Evolutionary conservation across 2,113 vertebrate genomes (phyloP), one percentile per base, ranked within the genome.

Genomic region (Tychaedon coryphoeus): DNA sequence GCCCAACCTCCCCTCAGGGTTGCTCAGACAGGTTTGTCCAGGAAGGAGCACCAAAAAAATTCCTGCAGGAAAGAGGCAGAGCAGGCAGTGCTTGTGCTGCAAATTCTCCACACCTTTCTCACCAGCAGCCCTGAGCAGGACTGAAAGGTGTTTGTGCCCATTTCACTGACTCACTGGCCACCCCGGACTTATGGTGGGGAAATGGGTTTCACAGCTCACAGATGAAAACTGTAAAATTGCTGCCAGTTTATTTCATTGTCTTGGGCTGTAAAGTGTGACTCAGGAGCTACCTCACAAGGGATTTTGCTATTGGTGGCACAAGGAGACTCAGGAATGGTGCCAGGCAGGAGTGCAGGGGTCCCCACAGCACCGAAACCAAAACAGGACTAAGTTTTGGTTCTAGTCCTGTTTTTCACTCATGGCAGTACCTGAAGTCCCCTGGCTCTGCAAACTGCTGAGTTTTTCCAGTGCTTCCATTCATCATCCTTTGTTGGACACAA

Each of bases 261-360:
- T 22, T 45, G 25, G 73, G 60, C 5, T 86, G 31, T 29, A 72
- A 73, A 65, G 14, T 61, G 23, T 36, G 69, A 25, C 34, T 81
- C 51, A 50, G 81, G 56, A 80, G 28, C 5, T 53, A 4, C 54
- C 61, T 70, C n/a, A 23, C 40, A 34, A 53, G 28, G 34, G 10
- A 19, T 86, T 76, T 71, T 19, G 3, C n/a, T 4, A 0, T 15
- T 1, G 2, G 34, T 67, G 64, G 45, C 29, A 42, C 0, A 0
- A 5, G 33, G 9, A 54, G 15, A 20, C n/a, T 61, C 1, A 0
- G 50, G 26, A 20, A n/a, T 3, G 2, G 31, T 17, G 31, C 60
- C n/a, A 70, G 19, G 69, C 26, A 26, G 50, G 54, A 78, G 4
- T 5, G 2, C 38, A 66, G 57, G 25, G 34, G 15, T 62, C 25